Base-by-base conservation (phyloP, 2,113 vertebrate species). In the Astatoreochromis straeleni region DNA sequence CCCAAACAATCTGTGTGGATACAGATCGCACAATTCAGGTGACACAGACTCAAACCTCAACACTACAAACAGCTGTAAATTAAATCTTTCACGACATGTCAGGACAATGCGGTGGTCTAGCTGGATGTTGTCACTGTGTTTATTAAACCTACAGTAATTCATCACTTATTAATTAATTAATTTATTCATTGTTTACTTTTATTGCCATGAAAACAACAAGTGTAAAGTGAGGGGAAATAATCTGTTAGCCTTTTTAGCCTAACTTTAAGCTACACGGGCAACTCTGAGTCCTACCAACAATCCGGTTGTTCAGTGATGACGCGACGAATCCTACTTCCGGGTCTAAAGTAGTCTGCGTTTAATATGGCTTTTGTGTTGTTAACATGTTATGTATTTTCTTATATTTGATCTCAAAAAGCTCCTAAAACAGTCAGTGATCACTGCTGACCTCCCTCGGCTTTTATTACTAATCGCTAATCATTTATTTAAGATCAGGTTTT, bases 81-180 rank as follows among this genome's bases (percentile, higher is more conserved):
- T 16, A 45, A 73, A 73, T 73, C 21, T 45, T 45, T 73, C 9
- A 17, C 5, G 1, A 45, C 21, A 10, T 24, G 40, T 45, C 33
- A 38, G 60, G 40, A 45, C 13, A 24, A 45, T 11, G 68, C 9
- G 2, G 21, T 45, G 68, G 21, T 73, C 24, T 45, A 7, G 40
- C 9, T 38, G 6, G 13, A 45, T 29, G 40, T 73, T 26, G 7
- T 73, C 35, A 13, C 0, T 4, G 38, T 45, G 40, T 73, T 73
- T 17, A 73, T 73, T 45, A 16, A 73, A 17, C 21, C 38, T 45
- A 45, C 9, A 26, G 4, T 3, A 73, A 73, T 70, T 70, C 38
- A 45, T 70, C 38, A 45, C n/a, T 70, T 70, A 42, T 24, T 38
- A 38, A 38, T 38, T 0, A 0, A 63, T 63, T 38, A 0, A 65